phyloP scores from a whole-genome alignment of 2,113 vertebrate species.

The Microtus richardsoni region DNA sequence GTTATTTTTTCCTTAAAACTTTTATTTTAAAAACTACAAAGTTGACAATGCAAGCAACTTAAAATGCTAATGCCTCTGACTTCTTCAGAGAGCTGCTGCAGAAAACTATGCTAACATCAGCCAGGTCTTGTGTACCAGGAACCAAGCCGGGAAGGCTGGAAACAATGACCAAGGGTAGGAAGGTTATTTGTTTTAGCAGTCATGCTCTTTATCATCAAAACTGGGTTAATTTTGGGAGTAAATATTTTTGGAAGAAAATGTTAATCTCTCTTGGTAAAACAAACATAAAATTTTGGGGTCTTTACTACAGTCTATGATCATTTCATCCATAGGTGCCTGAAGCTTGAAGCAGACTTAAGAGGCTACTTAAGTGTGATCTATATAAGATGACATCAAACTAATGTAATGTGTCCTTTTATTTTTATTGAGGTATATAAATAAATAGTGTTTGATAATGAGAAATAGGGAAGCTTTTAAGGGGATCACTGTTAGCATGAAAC shows the following conservation, averaged over 20 bases:
- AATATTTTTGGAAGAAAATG: constrained; percentile 9
- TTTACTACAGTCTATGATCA: background rate
- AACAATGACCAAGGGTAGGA: constrained; percentile 32
- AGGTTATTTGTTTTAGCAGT: background rate
- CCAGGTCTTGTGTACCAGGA: background rate
- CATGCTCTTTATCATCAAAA: background rate
- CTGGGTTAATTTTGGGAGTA: background rate
- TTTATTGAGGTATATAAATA: background rate
- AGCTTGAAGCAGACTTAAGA: background rate
- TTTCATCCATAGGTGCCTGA: background rate
- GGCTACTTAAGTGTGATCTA: background rate
- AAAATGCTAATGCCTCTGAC: background rate
- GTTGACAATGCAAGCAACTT: constrained; percentile 1
- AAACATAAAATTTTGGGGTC: background rate
- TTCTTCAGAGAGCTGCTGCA: constrained; percentile 1
- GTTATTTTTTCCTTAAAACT: constrained; percentile 47
- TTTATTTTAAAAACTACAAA: constrained; percentile 10
- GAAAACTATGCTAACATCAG: background rate
- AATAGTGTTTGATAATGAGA: background rate
- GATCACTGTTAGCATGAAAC: background rate
- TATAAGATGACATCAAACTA: background rate
- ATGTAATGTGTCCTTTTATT: background rate
- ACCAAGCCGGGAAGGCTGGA: background rate
- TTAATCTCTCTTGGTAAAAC: constrained; percentile 11
- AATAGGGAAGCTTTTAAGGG: background rate